These are phyloP conservation scores for Ornithorhynchus anatinus DNA, from an alignment of 2,113 vertebrate genomes.

Conservation along the genomic window DNA sequence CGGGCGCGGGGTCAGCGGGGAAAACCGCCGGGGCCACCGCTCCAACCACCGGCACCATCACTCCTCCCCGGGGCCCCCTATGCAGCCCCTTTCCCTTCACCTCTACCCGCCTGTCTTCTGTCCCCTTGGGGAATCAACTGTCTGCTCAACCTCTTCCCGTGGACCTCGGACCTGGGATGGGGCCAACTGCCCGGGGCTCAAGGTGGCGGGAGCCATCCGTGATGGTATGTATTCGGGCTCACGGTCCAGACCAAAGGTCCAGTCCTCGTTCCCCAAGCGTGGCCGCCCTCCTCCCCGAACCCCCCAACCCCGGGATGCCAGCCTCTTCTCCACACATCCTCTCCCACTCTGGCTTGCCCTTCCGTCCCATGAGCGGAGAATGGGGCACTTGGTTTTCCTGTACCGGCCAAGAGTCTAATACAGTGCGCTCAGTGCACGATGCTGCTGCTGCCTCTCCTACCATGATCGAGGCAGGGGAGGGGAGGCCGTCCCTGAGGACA, in stretches of 20 bases:
- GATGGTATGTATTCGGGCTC: too few species aligned
- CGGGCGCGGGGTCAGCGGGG: not conserved
- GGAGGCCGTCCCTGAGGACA: not conserved
- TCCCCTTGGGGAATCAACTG: not conserved
- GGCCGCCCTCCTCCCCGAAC: too few species aligned
- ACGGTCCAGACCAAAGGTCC: too few species aligned
- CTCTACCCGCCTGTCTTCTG: not conserved
- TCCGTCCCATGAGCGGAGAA: too few species aligned
- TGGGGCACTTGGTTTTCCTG: too few species aligned
- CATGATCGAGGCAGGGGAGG: not conserved
- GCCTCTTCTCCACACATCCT: too few species aligned
- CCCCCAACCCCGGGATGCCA: too few species aligned
- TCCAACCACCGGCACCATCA: not conserved
- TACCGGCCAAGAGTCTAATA: too few species aligned
- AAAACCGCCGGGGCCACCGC: not conserved
- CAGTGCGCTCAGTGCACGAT: too few species aligned
- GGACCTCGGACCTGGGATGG: not conserved
- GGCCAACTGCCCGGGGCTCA: not conserved
- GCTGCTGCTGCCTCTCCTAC: not conserved
- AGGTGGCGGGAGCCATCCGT: not conserved
- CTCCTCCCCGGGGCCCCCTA: not conserved
- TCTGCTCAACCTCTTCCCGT: not conserved
- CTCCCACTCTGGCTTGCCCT: too few species aligned
- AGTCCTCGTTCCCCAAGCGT: too few species aligned
- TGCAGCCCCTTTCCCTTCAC: not conserved